Conservation (phyloP, 2,888 invertebrate genomes). For the Eustalomyia histrio region DNA sequence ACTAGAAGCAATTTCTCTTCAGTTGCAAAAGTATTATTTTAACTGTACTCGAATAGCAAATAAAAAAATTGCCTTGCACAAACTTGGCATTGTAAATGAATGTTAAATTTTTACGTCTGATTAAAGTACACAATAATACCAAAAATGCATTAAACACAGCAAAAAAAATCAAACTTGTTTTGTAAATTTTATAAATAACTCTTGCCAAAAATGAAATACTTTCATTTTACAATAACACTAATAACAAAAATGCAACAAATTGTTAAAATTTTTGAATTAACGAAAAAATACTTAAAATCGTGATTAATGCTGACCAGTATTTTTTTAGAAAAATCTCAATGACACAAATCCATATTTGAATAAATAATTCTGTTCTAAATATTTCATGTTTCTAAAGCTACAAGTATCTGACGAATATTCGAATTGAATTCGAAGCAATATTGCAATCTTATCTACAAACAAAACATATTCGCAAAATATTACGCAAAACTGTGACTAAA, state of each 20-base stretch:
- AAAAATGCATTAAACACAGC: slow-evolving; percentile 11
- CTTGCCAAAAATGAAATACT: slow-evolving; percentile 45
- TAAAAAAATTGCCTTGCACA: slow-evolving; percentile 40
- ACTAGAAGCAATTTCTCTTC: no score
- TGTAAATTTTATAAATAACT: slow-evolving; percentile 50
- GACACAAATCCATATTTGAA: slow-evolving; percentile 22
- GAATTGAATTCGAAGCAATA: not conserved
- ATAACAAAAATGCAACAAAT: not conserved
- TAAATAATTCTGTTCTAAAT: not conserved
- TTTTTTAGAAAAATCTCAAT: not conserved
- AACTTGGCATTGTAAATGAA: slow-evolving; percentile 62
- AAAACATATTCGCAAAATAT: slow-evolving; percentile 6
- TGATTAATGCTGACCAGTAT: not conserved
- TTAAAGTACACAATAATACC: slow-evolving; percentile 22
- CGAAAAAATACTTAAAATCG: slow-evolving; percentile 21
- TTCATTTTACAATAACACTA: slow-evolving; percentile 32
- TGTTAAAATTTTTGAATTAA: slow-evolving; percentile 8
- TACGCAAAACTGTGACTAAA: slow-evolving; percentile 27
- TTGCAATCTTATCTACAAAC: slow-evolving; percentile 32
- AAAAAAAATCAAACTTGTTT: slow-evolving; percentile 50
- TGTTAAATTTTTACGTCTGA: slow-evolving; percentile 39
- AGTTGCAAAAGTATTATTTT: not conserved
- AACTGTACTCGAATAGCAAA: not conserved
- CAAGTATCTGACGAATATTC: no score
- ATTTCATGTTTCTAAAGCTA: no score